phyloP scores from a whole-genome alignment of 1,140 invertebrate species.

The Drosophila ficusphila region DNA sequence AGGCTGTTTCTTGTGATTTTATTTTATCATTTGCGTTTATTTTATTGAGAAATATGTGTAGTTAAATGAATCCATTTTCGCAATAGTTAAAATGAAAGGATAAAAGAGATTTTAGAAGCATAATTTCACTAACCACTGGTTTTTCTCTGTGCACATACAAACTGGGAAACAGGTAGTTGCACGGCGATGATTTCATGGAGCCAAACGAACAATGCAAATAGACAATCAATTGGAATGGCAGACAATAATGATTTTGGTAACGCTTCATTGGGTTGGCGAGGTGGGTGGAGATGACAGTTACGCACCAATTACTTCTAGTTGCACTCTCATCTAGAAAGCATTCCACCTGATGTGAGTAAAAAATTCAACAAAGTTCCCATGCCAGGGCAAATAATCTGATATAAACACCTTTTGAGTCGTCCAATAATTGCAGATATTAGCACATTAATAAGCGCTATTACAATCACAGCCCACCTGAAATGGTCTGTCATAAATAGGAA shows the following conservation, averaged over 20 bases:
- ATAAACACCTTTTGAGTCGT: not conserved
- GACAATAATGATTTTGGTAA: constrained; percentile 42
- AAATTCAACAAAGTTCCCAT: not conserved
- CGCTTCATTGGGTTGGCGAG: constrained; percentile 37
- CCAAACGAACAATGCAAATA: constrained; percentile 41
- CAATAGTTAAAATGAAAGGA: too few relatives aligned
- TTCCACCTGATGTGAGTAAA: not conserved
- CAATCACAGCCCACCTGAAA: constrained; percentile 17
- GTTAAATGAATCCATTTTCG: too few relatives aligned
- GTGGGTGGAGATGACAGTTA: constrained; percentile 28
- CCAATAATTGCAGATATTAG: not conserved
- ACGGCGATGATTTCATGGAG: constrained; percentile 49
- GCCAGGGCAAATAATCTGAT: not conserved
- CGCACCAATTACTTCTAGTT: constrained; percentile 38
- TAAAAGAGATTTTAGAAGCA: too few relatives aligned
- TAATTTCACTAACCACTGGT: constrained; percentile 16
- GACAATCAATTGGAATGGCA: constrained; percentile 47
- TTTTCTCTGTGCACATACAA: constrained; percentile 4
- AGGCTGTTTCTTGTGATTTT: too few relatives aligned
- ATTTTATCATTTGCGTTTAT: too few relatives aligned
- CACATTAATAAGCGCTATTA: not conserved
- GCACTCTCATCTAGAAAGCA: constrained; percentile 2
- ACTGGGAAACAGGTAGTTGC: constrained; percentile 46
- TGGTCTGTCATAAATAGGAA: constrained; percentile 31
- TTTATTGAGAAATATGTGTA: too few relatives aligned